These are phyloP conservation scores for Xestia ashworthii DNA, from an alignment of 2,888 invertebrate genomes.

Conservation along the genomic window DNA sequence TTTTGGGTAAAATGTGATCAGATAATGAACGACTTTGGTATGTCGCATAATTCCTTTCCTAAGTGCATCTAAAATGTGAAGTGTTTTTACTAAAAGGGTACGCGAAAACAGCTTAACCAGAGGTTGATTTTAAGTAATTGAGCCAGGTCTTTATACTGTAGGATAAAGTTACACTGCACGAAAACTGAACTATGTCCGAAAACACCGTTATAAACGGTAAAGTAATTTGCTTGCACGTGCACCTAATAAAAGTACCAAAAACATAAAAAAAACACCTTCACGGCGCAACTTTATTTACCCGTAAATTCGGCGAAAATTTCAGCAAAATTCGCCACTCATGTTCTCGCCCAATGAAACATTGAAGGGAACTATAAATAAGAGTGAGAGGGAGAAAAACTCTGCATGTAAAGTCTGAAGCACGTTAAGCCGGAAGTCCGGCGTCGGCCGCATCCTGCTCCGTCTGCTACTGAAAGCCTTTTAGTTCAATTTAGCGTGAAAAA, in stretches of 20 bases:
- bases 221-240: conserved; percentile 4
- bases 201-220: not conserved
- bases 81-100: not conserved
- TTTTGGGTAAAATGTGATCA: conserved; percentile 21
- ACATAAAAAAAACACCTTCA: not conserved
- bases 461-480: conserved; percentile 87
- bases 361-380: conserved; percentile 74
- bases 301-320: conserved; percentile 36
- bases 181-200: conserved; percentile 4
- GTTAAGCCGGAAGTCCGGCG: conserved; percentile 83
- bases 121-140: not conserved
- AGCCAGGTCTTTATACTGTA: not conserved
- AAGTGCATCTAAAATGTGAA: not conserved
- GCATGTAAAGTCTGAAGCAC: conserved; percentile 79
- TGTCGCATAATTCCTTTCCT: not conserved
- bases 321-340: conserved; percentile 47
- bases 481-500: conserved; percentile 88
- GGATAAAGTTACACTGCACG: not conserved
- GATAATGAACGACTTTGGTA: conserved; percentile 5
- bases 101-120: too few relatives aligned
- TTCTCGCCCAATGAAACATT: conserved; percentile 68
- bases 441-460: conserved; percentile 83
- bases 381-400: conserved; percentile 75
- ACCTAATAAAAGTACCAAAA: not conserved
- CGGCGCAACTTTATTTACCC: conserved; percentile 23